Conservation (phyloP, 2,888 invertebrate genomes). For the Pristionchus japonicus region DNA sequence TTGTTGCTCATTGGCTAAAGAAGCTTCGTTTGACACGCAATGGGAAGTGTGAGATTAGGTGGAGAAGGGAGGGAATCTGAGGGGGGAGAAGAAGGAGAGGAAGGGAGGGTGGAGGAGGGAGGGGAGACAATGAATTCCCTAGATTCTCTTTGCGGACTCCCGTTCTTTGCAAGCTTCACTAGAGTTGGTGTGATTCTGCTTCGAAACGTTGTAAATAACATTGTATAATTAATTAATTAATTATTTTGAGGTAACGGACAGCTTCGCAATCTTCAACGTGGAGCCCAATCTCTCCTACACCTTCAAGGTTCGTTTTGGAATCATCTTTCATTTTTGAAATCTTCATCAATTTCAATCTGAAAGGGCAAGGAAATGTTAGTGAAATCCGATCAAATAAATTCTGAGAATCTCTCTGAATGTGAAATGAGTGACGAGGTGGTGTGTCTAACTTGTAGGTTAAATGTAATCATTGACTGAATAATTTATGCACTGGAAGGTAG, state of each 20-base stretch:
- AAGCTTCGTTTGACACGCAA: slow-evolving; percentile 36
- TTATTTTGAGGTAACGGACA: slow-evolving; percentile 27
- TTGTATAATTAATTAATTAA: not conserved
- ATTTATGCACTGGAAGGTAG: not conserved
- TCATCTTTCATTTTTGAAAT: not conserved
- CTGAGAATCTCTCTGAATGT: not conserved
- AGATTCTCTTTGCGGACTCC: not conserved
- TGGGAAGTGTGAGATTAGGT: slow-evolving; percentile 29
- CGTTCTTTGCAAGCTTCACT: not conserved
- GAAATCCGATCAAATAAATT: no score
- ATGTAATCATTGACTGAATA: not conserved
- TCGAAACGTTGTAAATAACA: no score
- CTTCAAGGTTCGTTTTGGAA: slow-evolving; percentile 83
- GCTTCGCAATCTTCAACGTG: slow-evolving; percentile 63
- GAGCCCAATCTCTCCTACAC: slow-evolving; percentile 66
- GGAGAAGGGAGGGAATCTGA: not conserved
- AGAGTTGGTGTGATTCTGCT: not conserved
- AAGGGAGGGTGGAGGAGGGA: slow-evolving; percentile 3
- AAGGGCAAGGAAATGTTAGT: not conserved
- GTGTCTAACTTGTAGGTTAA: not conserved
- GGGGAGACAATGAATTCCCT: not conserved
- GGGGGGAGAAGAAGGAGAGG: not conserved
- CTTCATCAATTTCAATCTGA: not conserved
- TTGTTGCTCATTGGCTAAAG: slow-evolving; percentile 11
- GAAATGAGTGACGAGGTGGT: not conserved